Percentiles rank a stretch among this genome's conserved stretches.
phyloP scores from a whole-genome alignment of 2,797 vertebrate species.

The Sphaeramia orbicularis region DNA sequence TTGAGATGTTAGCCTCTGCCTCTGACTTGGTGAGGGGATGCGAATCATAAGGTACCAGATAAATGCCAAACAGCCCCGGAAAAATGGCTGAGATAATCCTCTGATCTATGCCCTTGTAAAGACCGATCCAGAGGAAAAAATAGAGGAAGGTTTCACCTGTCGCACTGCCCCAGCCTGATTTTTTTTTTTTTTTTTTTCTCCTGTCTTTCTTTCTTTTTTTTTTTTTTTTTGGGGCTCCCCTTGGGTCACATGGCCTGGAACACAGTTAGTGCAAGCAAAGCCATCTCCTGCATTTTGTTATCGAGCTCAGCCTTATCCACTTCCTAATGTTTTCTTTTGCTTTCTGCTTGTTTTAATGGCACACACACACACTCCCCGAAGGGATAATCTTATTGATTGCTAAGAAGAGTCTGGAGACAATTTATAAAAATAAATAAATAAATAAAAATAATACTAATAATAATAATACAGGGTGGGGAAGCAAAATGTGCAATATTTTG shows the following conservation, averaged over 20 bases:
- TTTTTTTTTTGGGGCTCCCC: too few species aligned
- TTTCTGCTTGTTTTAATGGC: slow-evolving; percentile 34
- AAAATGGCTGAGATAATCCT: slow-evolving; percentile 61
- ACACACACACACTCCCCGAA: slow-evolving; percentile 26
- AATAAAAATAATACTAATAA: too few species aligned
- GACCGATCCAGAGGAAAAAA: slow-evolving; percentile 38
- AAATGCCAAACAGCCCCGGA: slow-evolving; percentile 56
- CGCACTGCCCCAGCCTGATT: slow-evolving; percentile 46
- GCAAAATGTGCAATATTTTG: too few species aligned
- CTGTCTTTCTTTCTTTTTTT: too few species aligned
- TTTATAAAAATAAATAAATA: slow-evolving; percentile 20
- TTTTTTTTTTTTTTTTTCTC: too few species aligned
- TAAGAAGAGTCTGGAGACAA: slow-evolving; percentile 23
- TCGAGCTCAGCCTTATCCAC: slow-evolving; percentile 17
- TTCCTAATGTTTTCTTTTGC: slow-evolving; percentile 30
- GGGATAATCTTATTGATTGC: slow-evolving; percentile 52
- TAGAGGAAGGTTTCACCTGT: slow-evolving; percentile 60
- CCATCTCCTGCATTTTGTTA: slow-evolving; percentile 29
- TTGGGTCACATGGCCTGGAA: slow-evolving; percentile 49
- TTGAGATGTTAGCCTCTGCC: slow-evolving; percentile 53
- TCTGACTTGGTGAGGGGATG: slow-evolving; percentile 44
- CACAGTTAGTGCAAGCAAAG: slow-evolving; percentile 24
- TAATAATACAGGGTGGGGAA: too few species aligned
- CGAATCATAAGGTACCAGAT: slow-evolving; percentile 70
- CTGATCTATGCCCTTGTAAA: slow-evolving; percentile 64